Evolutionary conservation across 1,140 invertebrate species (phyloP).

Genomic region (Asobara japonica): DNA sequence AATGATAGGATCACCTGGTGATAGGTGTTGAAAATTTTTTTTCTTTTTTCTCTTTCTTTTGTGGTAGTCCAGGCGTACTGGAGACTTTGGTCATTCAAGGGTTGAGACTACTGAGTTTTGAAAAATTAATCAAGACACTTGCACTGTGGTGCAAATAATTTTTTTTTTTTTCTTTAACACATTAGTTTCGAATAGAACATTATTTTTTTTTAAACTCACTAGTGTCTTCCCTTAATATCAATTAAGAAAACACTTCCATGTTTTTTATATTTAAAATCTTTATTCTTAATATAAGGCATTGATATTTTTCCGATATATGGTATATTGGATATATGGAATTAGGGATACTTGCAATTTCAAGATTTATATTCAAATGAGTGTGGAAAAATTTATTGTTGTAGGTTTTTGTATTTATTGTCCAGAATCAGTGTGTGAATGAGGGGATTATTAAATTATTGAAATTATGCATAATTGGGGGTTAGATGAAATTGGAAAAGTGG

Average conservation of each 20-base stretch:
- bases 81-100: conserved; percentile 15
- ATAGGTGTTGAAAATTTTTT: conserved; percentile 49
- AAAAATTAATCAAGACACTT: no score
- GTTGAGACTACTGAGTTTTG: no score
- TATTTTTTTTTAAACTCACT: no score
- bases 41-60: conserved; percentile 21
- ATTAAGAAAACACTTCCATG: not conserved
- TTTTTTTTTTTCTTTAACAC: no score
- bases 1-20: conserved; percentile 54
- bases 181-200: no score
- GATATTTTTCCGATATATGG: not conserved
- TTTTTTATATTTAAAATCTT: not conserved
- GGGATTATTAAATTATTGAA: conserved; percentile 3
- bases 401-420: conserved; percentile 3
- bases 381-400: conserved; percentile 4
- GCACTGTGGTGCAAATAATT: no score
- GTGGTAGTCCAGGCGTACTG: conserved; percentile 2
- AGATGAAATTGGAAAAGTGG: conserved; percentile 2
- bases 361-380: not conserved
- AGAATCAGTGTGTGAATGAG: not conserved
- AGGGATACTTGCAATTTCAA: conserved; percentile 5
- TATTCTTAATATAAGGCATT: not conserved
- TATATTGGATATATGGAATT: not conserved
- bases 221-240: not conserved
- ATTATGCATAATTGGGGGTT: not conserved